Evolutionary conservation across 2,888 invertebrate species (phyloP).

Genomic region (Masnerella sp.): DNA sequence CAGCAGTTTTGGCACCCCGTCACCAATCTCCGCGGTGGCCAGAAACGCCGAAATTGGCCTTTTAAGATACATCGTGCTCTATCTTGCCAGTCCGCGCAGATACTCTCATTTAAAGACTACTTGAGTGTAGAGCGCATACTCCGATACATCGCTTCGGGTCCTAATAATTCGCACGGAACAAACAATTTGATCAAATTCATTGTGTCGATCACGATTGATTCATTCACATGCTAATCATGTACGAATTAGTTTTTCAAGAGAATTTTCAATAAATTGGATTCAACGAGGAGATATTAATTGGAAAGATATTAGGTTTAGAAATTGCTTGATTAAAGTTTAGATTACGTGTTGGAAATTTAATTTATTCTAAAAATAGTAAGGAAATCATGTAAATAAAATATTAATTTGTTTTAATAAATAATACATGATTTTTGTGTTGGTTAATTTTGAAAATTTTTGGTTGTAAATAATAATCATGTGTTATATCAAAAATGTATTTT

Average conservation of each 20-base stretch:
- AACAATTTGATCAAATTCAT: slow-evolving; percentile 46
- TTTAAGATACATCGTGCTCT: slow-evolving; percentile 69
- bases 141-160: slow-evolving; percentile 24
- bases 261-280: no score
- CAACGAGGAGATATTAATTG: no score
- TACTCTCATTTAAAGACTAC: slow-evolving; percentile 51
- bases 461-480: no score
- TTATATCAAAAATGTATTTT: no score
- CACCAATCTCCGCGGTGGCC: slow-evolving; percentile 72
- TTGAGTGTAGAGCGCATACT: slow-evolving; percentile 10
- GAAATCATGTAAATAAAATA: no score
- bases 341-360: no score
- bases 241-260: slow-evolving; percentile 30
- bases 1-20: slow-evolving; percentile 72
- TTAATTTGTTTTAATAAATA: no score
- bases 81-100: slow-evolving; percentile 47
- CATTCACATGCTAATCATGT: slow-evolving; percentile 45
- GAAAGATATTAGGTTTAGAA: no score
- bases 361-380: no score
- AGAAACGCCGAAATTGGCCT: slow-evolving; percentile 76
- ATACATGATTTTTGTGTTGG: no score
- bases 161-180: slow-evolving; percentile 49
- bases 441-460: no score
- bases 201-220: slow-evolving; percentile 21
- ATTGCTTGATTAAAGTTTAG: no score